Conservation (phyloP, 2,797 vertebrate species). For the Carapus acus region DNA sequence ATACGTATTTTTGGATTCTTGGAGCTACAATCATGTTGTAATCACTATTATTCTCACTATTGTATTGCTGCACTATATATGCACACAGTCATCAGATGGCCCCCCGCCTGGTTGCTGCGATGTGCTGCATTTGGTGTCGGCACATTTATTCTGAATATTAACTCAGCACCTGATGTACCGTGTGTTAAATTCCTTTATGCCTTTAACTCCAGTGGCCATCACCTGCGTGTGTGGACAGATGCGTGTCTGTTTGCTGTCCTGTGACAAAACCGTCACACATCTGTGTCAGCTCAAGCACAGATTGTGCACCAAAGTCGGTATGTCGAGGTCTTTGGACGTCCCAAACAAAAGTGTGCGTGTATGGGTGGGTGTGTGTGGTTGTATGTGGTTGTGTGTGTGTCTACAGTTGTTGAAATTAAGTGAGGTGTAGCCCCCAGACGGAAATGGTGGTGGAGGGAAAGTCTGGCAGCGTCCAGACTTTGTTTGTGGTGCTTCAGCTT, state of each 20-base stretch:
- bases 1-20: too few relatives aligned
- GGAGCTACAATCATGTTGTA: too few relatives aligned
- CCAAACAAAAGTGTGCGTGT: background rate
- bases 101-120: too few relatives aligned
- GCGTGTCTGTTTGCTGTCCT: background rate
- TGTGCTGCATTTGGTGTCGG: too few relatives aligned
- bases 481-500: background rate
- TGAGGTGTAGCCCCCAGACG: background rate
- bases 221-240: background rate
- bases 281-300: slow-evolving; percentile 2
- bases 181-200: too few relatives aligned
- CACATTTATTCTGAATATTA: too few relatives aligned
- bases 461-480: slow-evolving; percentile 10
- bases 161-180: too few relatives aligned
- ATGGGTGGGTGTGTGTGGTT: background rate
- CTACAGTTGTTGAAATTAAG: background rate
- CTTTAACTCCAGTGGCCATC: too few relatives aligned
- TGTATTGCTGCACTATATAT: too few relatives aligned
- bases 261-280: background rate
- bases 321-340: slow-evolving; percentile 12
- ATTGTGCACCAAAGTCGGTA: slow-evolving; percentile 22
- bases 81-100: too few relatives aligned
- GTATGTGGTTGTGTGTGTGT: background rate
- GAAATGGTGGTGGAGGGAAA: slow-evolving; percentile 1
- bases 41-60: too few relatives aligned